phyloP scores from a whole-genome alignment of 2,113 vertebrate genomes.

The Campylomormyrus numenius region DNA sequence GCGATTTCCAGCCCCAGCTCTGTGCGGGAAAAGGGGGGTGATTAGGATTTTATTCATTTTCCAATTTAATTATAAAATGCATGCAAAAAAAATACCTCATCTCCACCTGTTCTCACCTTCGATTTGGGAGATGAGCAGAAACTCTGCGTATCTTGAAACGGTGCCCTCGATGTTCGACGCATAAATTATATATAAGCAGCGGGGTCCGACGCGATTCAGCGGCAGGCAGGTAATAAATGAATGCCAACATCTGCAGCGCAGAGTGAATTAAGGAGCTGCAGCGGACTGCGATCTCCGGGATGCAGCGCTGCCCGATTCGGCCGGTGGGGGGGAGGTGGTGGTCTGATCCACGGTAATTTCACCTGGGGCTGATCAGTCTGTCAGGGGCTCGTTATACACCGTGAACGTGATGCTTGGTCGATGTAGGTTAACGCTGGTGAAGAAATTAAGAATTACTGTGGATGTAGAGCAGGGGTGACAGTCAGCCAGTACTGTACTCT shows the following conservation, averaged over 20 bases:
- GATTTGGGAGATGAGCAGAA: background rate
- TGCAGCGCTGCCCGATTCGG: background rate
- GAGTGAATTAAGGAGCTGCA: background rate
- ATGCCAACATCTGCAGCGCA: background rate
- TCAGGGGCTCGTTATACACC: background rate
- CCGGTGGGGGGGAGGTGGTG: background rate
- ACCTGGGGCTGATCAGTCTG: background rate
- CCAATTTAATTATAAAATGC: background rate
- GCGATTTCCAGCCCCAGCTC: background rate
- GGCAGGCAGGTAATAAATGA: background rate
- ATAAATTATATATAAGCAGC: constrained; percentile 8
- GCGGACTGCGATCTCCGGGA: background rate
- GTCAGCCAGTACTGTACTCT: background rate
- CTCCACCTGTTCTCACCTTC: background rate
- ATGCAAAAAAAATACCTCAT: background rate
- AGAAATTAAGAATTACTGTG: background rate
- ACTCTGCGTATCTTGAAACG: background rate
- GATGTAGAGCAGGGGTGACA: background rate
- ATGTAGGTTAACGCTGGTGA: background rate
- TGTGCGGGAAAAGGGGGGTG: background rate
- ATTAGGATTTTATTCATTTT: background rate
- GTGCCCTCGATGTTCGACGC: background rate
- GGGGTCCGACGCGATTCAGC: background rate
- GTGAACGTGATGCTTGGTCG: background rate
- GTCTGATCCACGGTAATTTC: background rate